phyloP scores from a whole-genome alignment of 2,888 invertebrate genomes.

The Blastobasis adustella region DNA sequence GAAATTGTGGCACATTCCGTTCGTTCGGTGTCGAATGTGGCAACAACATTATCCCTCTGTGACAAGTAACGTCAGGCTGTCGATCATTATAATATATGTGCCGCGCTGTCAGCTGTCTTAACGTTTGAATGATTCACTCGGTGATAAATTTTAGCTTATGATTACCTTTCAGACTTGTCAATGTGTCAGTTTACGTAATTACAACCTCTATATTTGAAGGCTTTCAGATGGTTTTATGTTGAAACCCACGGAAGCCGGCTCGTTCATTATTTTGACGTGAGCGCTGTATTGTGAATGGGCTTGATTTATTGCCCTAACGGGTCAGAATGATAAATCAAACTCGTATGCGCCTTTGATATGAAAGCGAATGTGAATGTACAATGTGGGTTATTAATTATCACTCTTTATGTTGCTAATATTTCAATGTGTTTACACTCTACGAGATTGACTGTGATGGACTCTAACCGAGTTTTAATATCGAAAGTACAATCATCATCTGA shows the following conservation, averaged over 20 bases:
- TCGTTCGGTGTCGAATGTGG: conserved; percentile 34
- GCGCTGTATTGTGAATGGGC: conserved; percentile 41
- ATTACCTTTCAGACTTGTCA: conserved; percentile 73
- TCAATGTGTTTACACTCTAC: not conserved
- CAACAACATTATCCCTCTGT: conserved; percentile 71
- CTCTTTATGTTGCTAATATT: not conserved
- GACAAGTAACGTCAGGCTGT: conserved; percentile 71
- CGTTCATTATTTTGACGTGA: conserved; percentile 49
- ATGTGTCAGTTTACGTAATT: conserved; percentile 72
- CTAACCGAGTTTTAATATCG: no score
- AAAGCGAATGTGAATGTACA: conserved; percentile 46
- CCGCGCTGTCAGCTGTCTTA: conserved; percentile 71
- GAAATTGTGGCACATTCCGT: conserved; percentile 21
- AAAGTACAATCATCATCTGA: no score
- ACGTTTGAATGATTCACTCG: conserved; percentile 73
- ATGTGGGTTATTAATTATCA: conserved; percentile 42
- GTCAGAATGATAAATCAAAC: conserved; percentile 54
- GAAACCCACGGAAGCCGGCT: conserved; percentile 49
- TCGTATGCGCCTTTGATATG: conserved; percentile 35
- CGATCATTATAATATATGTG: conserved; percentile 74
- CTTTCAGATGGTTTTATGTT: conserved; percentile 52
- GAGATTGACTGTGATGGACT: no score
- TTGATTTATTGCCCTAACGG: conserved; percentile 57
- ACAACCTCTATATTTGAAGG: conserved; percentile 53
- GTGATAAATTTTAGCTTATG: conserved; percentile 74